A percentile compares a stretch with the other conserved stretches of the same genome.
phyloP scores from a whole-genome alignment of 2,113 vertebrate genomes.

The Lutjanus erythropterus region DNA sequence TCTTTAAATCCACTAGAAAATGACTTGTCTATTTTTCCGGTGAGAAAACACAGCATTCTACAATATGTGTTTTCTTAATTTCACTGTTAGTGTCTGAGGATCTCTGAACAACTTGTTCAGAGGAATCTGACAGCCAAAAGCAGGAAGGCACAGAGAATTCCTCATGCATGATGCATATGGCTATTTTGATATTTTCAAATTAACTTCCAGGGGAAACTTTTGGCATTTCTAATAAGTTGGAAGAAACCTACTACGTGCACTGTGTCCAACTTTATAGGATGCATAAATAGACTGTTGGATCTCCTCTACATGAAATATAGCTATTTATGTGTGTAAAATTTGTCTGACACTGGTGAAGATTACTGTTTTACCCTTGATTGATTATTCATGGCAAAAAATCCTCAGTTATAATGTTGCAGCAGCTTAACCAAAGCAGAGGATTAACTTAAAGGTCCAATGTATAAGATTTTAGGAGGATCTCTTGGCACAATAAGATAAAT shows the following conservation, averaged over 20 bases:
- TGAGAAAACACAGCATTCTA: not conserved
- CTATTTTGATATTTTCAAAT: not conserved
- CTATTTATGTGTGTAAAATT: conserved; percentile 2
- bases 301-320: conserved; percentile 30
- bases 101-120: not conserved
- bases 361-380: conserved; percentile 24
- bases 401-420: conserved; percentile 11
- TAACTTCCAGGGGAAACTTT: conserved; percentile 1
- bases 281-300: conserved; percentile 13
- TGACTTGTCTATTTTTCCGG: conserved; percentile 40
- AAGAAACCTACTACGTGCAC: not conserved
- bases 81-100: conserved; percentile 42
- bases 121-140: not conserved
- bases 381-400: conserved; percentile 33
- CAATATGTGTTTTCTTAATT: conserved; percentile 43
- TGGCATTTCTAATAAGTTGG: conserved; percentile 4
- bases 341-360: conserved; percentile 25
- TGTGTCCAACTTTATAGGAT: not conserved
- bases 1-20: conserved; percentile 44
- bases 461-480: too few relatives aligned
- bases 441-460: too few relatives aligned
- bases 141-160: not conserved
- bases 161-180: conserved; percentile 10
- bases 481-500: too few relatives aligned
- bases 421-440: conserved; percentile 19